Evolutionary conservation across 2,888 invertebrate species (phyloP), one percentile per base, ranked within the genome.

Genomic region (Drosophila mercatorum): DNA sequence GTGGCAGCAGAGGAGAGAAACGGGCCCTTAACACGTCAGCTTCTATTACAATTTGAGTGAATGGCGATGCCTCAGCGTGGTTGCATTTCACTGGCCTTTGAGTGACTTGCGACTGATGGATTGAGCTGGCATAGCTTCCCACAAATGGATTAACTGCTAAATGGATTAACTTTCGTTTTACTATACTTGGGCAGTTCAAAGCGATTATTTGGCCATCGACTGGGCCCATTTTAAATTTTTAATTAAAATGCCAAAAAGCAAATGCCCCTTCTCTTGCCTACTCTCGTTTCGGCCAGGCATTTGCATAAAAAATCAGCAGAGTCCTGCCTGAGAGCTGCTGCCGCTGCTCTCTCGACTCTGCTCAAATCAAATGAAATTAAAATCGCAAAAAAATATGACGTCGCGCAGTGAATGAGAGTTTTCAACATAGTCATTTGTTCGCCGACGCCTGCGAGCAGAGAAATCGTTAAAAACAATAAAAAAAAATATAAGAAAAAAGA

Each of bases 391-490:
- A 85, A 76, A 80, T 75, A 81, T 78, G 63, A 64, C 67, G 56
- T 65, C 63, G 56, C 57, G 68, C 62, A 79, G 46, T 61, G 65
- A 82, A 80, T 74, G 71, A 73, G 74, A 76, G 72, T 68, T 78
- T 78, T 79, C 81, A 79, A 81, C 79, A 78, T 74, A 78, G 80
- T 78, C 78, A 80, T 80, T 78, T 75, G 66, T 59, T 49, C 49
- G 49, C 31, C 11, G 31, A 51, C 49, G 49, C 72, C 73, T 73
- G 67, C 63, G 63, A 64, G 65, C 67, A 60, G 64, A 67, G 64
- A 69, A 81, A 82, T 78, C 70, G 78, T 81, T 78, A 80, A 80
- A 76, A 82, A 81, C 73, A 76, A 80, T 76, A 82, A 73, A 66
- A 51, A 51, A 31, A 51, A 10, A n/a, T 2, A 17, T 5, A 3